These are phyloP conservation scores for Riptortus pedestris DNA, from an alignment of 1,140 invertebrate genomes.

Conservation along the genomic window DNA sequence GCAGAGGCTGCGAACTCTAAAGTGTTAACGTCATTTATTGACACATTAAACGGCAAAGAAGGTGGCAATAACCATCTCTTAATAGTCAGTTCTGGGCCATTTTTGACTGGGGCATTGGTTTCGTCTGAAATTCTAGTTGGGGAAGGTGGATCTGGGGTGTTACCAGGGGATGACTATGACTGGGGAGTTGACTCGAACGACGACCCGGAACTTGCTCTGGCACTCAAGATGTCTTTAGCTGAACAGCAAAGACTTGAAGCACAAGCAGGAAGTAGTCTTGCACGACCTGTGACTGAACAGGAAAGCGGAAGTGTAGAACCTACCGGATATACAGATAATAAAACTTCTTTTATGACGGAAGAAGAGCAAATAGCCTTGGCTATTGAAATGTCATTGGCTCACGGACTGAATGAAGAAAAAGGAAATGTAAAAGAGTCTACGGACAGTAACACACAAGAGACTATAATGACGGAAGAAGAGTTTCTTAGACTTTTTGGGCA, in stretches of 20 bases:
- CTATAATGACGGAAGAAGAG: no score
- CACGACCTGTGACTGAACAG: not conserved
- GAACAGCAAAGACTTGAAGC: not conserved
- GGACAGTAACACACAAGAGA: no score
- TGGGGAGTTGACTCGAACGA: not conserved
- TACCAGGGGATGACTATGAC: not conserved
- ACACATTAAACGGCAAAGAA: conserved; percentile 94
- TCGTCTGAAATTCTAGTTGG: conserved; percentile 82
- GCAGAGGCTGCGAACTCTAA: conserved; percentile 56
- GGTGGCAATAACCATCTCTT: conserved; percentile 88
- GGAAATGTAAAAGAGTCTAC: no score
- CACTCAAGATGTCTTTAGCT: not conserved
- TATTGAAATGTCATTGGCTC: no score
- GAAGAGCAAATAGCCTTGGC: not conserved
- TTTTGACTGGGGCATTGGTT: conserved; percentile 88
- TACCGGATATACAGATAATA: not conserved
- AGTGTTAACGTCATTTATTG: conserved; percentile 82
- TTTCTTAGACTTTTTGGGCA: no score
- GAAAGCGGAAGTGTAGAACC: not conserved
- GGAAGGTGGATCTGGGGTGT: not conserved
- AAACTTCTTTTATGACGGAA: not conserved
- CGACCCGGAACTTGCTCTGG: not conserved
- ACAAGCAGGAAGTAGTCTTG: not conserved
- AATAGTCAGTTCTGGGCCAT: conserved; percentile 86
- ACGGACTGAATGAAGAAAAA: no score